These are phyloP conservation scores for Aspiorhynchus laticeps DNA, from an alignment of 2,113 vertebrate species.

Conservation along the genomic window DNA sequence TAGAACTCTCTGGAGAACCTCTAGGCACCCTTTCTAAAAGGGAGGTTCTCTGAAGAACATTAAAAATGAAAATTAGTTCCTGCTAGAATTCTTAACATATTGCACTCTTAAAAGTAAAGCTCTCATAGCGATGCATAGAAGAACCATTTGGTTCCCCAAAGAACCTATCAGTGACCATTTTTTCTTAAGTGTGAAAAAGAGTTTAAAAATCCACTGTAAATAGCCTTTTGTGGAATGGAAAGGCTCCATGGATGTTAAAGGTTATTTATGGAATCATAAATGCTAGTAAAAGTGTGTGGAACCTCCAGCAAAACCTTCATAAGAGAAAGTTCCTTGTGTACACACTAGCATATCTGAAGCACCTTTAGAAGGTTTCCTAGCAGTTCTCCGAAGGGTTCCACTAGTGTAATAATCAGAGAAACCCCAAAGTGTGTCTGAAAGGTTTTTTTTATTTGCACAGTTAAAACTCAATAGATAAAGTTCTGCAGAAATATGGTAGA, in stretches of 20 bases:
- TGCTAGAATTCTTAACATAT: background rate
- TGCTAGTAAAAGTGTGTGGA: background rate
- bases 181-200: background rate
- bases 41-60: background rate
- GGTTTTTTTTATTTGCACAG: background rate
- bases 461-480: background rate
- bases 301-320: too few relatives aligned
- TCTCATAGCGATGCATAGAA: background rate
- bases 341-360: background rate
- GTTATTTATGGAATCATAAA: background rate
- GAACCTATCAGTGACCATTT: background rate
- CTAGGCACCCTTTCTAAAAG: background rate
- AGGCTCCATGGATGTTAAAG: background rate
- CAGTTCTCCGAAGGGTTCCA: background rate
- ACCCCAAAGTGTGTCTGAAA: background rate
- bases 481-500: background rate
- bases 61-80: background rate
- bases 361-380: background rate
- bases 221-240: background rate
- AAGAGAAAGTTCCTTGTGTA: too few relatives aligned
- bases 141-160: background rate
- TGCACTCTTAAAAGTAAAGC: background rate
- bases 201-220: background rate
- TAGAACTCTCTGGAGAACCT: background rate
- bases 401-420: background rate